Evolutionary conservation across 2,888 invertebrate genomes (phyloP), one percentile per base, ranked within the genome.

Genomic region (Labia minor): DNA sequence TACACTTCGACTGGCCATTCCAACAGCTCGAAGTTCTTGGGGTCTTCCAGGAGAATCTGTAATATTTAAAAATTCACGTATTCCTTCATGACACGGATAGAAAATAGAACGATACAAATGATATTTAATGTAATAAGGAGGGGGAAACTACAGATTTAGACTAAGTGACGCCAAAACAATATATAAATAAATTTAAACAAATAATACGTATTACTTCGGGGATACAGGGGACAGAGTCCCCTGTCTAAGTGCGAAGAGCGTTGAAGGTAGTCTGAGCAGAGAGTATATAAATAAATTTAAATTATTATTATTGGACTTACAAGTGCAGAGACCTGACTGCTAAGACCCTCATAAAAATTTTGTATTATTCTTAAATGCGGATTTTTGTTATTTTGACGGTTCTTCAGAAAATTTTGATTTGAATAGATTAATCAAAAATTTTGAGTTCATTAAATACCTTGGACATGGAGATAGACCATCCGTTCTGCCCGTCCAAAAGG

Each of bases 401-500:
- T 18, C 10, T 19, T 19, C 10, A 18, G 4, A 61, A 4, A 3
- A 61, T 19, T 2, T 4, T 2, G 6, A 10, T 10, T 18, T 61
- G 4, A 3, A 2, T 61, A 61, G 10, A 18, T 6, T 19, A 18
- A 61, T 61, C 19, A 61, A 18, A 18, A 10, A 11, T n/a, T n/a
- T n/a, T n/a, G n/a, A 33, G 33, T 33, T 33, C 33, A n/a, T n/a
- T n/a, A 63, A 62, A 70, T 73, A 80, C 80, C 80, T 74, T 79
- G 76, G 21, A 81, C 78, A 20, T 77, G 75, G 18, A 81, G 75
- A 65, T 77, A 76, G 62, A 79, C 76, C 16, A 76, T 74, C 19
- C 78, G 74, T 63, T 76, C 75, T 68, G 78, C 80, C 68, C 77
- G 73, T 1, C 81, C 81, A 71, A 76, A 81, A 26, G 74, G 73